Evolutionary conservation across 1,140 invertebrate genomes (phyloP).

Genomic region (Trichogramma pretiosum): DNA sequence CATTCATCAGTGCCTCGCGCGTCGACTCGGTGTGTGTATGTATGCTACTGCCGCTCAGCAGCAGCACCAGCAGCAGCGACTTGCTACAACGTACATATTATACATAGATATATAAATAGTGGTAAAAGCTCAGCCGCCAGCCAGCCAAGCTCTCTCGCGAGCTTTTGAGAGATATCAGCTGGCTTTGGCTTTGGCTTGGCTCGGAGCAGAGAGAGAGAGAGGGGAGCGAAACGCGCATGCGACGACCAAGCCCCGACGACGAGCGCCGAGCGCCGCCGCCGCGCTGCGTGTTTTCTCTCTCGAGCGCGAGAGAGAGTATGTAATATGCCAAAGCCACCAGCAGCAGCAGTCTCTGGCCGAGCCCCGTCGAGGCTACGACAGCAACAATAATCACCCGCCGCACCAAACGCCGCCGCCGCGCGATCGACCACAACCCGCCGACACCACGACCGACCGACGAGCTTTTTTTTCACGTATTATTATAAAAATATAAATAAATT

Average conservation of each 20-base stretch:
- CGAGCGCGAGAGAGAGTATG: constrained; percentile 6
- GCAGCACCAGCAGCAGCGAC: no score
- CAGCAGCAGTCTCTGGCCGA: background rate
- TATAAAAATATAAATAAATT: no score
- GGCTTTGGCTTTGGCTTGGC: no score
- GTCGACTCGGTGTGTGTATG: no score
- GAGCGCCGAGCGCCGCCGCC: background rate
- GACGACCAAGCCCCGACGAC: constrained; percentile 3
- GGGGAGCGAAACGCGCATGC: constrained; percentile 13
- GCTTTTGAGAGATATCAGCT: no score
- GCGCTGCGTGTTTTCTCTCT: constrained; percentile 9
- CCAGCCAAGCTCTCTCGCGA: no score
- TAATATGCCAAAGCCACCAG: background rate
- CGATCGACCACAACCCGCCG: background rate
- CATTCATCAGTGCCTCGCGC: no score
- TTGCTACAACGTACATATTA: no score
- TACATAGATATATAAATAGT: no score
- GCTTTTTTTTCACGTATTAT: no score
- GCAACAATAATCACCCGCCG: background rate
- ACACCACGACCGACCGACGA: background rate
- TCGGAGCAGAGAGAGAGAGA: background rate
- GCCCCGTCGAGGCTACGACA: background rate
- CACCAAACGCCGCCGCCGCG: background rate
- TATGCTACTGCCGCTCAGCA: no score
- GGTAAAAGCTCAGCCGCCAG: no score